phyloP scores from a whole-genome alignment of 2,888 invertebrate species.

The Eurois occulta region DNA sequence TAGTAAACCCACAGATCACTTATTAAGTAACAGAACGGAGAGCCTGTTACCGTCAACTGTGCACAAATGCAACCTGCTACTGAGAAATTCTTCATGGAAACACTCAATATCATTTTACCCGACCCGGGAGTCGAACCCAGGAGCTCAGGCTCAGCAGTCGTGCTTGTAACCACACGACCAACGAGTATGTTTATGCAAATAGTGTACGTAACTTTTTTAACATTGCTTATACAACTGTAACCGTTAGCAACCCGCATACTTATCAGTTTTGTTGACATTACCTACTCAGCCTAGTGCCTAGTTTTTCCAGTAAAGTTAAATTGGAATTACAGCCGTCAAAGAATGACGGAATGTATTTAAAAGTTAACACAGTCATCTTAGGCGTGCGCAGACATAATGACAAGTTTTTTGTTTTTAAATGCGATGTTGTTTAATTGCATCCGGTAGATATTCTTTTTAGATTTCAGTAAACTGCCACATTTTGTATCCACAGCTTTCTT shows the following conservation, averaged over 20 bases:
- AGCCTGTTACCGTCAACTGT: too few species aligned
- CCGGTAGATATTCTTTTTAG: neutral
- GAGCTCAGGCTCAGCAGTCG: neutral
- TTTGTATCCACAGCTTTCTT: neutral
- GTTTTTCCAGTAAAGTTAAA: constrained; percentile 63
- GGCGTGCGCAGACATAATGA: constrained; percentile 34
- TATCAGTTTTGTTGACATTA: constrained; percentile 4
- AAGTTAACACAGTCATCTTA: constrained; percentile 35
- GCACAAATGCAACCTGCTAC: neutral
- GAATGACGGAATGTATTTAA: constrained; percentile 52
- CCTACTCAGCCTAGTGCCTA: neutral
- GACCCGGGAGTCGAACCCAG: neutral
- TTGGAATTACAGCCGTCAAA: constrained; percentile 50
- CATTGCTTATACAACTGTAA: neutral
- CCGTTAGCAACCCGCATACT: neutral
- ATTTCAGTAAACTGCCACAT: neutral
- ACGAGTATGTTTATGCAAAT: neutral
- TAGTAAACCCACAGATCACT: neutral
- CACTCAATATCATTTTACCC: neutral
- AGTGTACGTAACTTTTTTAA: neutral
- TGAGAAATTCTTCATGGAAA: neutral
- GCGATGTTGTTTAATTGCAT: constrained; percentile 5
- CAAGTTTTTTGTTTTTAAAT: constrained; percentile 27
- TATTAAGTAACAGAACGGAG: too few species aligned
- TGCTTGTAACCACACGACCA: neutral